Base-by-base conservation (phyloP, 1,140 invertebrate genomes). In the Colletes gigas region DNA sequence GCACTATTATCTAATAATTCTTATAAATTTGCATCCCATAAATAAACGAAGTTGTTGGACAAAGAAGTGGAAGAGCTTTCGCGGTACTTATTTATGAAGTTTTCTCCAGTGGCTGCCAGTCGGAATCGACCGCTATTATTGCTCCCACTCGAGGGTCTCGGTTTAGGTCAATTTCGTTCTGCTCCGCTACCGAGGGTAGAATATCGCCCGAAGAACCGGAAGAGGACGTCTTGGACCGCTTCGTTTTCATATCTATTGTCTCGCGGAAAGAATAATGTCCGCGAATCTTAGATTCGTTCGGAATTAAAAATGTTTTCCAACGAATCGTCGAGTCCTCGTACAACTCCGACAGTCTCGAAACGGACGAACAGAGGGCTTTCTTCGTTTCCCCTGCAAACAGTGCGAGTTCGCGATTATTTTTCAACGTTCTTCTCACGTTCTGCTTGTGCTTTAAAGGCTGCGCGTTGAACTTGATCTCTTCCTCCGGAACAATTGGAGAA, bases 271-370 rank as follows among this genome's bases (percentile, higher is more conserved):
- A 8, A 14, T 17, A 8, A 17, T 39, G 39, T 65, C 15, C 15
- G 14, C 15, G 62, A 62, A 39, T 39, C 44, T 47, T 4, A 5
- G 44, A 30, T 30, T 30, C 41, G 65, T 9, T 19, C 65, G n/a
- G 41, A 66, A 66, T 66, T 66, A 66, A 66, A 66, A 66, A 66
- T 19, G 17, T 52, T 54, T 55, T 54, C 12, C 47, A 54, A 50
- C 50, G 21, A 52, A 19, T 10, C 41, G 17, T 15, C 17, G 47
- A 50, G 17, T 39, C 67, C 30, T 39, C 4, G 15, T n/a, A 9
- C 66, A 0, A 14, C 19, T 8, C 5, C 19, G 8, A 30, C 50
- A 39, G 4, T 19, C 17, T n/a, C 17, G 3, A 19, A 47, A 10
- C 17, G 7, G 10, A 47, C 17, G 41, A 19, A 47, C 30, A 30